A percentile compares a stretch with the other conserved stretches of the same genome.
Evolutionary conservation across 2,797 vertebrate species (phyloP).

Genomic region (Crax fasciolata): DNA sequence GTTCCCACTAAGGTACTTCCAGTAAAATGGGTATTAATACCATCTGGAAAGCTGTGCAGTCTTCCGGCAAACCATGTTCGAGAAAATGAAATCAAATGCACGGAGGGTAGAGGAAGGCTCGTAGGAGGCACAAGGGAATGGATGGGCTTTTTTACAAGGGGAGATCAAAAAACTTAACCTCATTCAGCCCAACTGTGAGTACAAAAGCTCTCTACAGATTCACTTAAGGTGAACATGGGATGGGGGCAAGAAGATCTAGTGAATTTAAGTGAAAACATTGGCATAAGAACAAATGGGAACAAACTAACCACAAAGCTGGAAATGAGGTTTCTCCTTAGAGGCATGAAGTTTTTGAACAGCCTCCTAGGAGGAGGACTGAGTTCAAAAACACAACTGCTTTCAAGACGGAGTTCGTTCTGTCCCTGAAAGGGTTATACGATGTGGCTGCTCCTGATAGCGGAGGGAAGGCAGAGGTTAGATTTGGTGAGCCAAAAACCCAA

Average conservation of each 20-base stretch:
- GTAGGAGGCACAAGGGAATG: not conserved
- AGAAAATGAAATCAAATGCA: not conserved
- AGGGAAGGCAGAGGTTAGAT: not conserved
- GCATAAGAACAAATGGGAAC: conserved; percentile 46
- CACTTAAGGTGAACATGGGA: not conserved
- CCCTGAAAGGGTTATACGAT: not conserved
- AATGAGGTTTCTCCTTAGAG: conserved; percentile 36
- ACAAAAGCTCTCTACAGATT: not conserved
- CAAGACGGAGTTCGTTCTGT: not conserved
- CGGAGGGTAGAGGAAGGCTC: not conserved
- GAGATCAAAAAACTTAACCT: not conserved
- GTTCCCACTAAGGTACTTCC: not conserved
- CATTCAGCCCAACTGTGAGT: not conserved
- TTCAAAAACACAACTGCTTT: not conserved
- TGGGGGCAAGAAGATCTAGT: not conserved
- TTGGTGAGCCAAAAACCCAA: not conserved
- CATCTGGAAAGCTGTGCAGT: not conserved
- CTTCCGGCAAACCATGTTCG: not conserved
- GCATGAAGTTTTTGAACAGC: conserved; percentile 18
- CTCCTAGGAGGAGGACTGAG: not conserved
- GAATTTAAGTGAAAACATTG: conserved; percentile 32
- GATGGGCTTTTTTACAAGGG: not conserved
- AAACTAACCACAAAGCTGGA: conserved; percentile 25
- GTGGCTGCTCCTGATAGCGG: not conserved
- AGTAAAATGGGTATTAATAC: not conserved